These are phyloP conservation scores for Lucinisca nassula DNA, from an alignment of 2,888 invertebrate species.

Conservation along the genomic window DNA sequence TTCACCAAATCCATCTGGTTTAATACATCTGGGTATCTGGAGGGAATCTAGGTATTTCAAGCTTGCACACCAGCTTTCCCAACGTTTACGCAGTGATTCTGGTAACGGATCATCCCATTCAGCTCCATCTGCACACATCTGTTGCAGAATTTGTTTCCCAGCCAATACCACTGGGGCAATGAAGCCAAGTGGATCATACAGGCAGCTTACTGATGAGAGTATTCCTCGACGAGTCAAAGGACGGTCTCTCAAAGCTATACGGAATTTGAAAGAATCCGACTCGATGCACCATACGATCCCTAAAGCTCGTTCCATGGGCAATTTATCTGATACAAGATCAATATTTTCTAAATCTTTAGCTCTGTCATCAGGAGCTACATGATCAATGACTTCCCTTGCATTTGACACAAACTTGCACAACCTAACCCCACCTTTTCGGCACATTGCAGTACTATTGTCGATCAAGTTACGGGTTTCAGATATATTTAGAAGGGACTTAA, in stretches of 20 bases:
- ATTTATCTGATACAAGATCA: constrained; percentile 12
- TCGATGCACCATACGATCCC: constrained; percentile 69
- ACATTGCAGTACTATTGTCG: constrained; percentile 39
- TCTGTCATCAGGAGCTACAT: constrained; percentile 41
- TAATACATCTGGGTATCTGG: constrained; percentile 50
- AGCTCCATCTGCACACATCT: constrained; percentile 49
- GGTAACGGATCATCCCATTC: constrained; percentile 73
- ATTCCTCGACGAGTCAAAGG: constrained; percentile 63
- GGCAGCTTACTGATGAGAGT: constrained; percentile 61
- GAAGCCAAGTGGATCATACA: constrained; percentile 73
- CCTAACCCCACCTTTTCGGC: constrained; percentile 52
- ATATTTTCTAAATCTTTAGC: constrained; percentile 32
- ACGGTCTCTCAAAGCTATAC: constrained; percentile 49
- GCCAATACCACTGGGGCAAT: constrained; percentile 69
- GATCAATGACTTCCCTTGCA: constrained; percentile 45
- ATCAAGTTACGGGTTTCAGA: constrained; percentile 52
- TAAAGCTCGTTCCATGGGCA: constrained; percentile 64
- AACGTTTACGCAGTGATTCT: constrained; percentile 42
- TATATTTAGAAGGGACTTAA: constrained; percentile 49
- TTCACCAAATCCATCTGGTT: constrained; percentile 58
- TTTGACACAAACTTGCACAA: constrained; percentile 72
- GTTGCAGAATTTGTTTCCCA: constrained; percentile 69
- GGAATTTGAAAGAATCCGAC: constrained; percentile 65
- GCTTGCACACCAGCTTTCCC: constrained; percentile 56
- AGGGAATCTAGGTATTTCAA: constrained; percentile 31